Conservation (phyloP, 92 coral and sea anemone species). For the Parazoanthus atlanticus region DNA sequence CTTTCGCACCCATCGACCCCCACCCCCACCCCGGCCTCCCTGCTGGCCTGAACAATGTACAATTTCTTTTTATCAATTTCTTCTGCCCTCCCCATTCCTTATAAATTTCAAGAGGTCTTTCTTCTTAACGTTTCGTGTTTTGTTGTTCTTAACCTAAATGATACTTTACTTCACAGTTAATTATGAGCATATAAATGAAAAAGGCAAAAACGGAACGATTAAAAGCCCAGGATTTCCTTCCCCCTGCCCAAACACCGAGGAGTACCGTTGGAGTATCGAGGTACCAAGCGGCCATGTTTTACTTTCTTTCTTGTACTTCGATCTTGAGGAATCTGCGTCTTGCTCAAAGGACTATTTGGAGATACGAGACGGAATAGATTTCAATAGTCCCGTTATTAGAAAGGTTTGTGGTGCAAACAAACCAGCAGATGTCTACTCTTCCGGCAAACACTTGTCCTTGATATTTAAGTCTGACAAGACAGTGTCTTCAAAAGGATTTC, state of each 20-base stretch:
- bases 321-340: background rate
- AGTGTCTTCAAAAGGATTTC: background rate
- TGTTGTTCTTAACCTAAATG: no score
- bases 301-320: background rate
- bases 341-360: slow-evolving; percentile 13
- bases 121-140: no score
- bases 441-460: background rate
- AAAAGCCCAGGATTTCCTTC: slow-evolving; percentile 11
- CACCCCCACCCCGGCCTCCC: no score
- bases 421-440: background rate
- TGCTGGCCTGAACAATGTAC: no score
- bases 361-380: background rate
- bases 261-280: slow-evolving; percentile 7
- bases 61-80: no score
- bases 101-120: no score
- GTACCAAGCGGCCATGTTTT: background rate
- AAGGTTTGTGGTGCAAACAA: background rate
- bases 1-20: no score
- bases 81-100: no score
- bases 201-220: background rate
- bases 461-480: background rate
- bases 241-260: background rate
- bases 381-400: background rate
- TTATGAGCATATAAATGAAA: background rate
- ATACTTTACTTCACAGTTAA: background rate